phyloP scores from a whole-genome alignment of 2,797 vertebrate genomes.

The Trachurus trachurus region DNA sequence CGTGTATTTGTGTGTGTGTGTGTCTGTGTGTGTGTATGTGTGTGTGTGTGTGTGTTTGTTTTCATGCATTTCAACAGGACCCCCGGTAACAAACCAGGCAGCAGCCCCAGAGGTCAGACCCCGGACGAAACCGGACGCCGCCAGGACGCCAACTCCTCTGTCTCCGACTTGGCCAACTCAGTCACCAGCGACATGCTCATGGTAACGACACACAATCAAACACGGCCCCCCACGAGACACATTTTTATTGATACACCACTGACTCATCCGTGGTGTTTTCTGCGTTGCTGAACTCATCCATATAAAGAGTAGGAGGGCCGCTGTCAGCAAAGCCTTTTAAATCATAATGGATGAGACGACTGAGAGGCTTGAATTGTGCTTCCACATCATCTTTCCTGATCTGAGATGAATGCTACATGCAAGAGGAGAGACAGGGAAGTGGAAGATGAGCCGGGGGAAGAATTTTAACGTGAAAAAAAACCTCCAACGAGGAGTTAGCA shows the following conservation, averaged over 20 bases:
- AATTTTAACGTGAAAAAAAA: no score
- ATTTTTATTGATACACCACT: constrained; percentile 29
- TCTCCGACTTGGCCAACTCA: constrained; percentile 96
- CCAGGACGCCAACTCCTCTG: constrained; percentile 90
- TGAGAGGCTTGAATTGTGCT: constrained; percentile 21
- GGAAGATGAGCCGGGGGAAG: no score
- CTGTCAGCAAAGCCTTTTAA: constrained; percentile 55
- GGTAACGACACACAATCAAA: constrained; percentile 81
- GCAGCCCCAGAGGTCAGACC: constrained; percentile 85
- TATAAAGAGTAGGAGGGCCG: constrained; percentile 37
- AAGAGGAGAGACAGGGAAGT: no score
- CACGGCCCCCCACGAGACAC: background rate
- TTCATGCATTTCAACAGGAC: constrained; percentile 80
- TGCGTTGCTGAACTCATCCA: constrained; percentile 38
- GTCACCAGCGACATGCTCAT: constrained; percentile 98
- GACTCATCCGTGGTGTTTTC: constrained; percentile 23
- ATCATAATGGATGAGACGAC: constrained; percentile 52
- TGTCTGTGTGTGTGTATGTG: constrained; percentile 1
- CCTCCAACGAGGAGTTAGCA: no score
- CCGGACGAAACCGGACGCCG: constrained; percentile 84
- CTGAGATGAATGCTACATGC: background rate
- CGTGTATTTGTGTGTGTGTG: no score
- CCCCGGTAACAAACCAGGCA: constrained; percentile 80
- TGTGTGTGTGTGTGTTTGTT: constrained; percentile 20
- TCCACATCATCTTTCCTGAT: constrained; percentile 50